phyloP scores from a whole-genome alignment of 23 tunicate genomes.

The Oikopleura albicans region DNA sequence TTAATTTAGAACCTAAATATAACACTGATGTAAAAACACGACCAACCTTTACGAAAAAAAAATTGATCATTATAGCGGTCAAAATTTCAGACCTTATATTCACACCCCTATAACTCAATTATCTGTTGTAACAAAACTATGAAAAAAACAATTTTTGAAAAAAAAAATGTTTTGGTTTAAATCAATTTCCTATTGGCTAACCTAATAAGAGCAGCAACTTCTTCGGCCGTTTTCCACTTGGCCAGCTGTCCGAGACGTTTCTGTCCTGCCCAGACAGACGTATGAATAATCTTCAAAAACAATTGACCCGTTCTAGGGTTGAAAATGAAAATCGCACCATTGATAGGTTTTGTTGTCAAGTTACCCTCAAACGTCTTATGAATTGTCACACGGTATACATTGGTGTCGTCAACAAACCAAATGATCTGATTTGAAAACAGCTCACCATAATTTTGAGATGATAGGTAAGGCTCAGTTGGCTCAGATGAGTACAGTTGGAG shows the following conservation, averaged over 20 bases:
- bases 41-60: no score
- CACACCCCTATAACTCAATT: no score
- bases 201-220: slow-evolving; percentile 94
- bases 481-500: slow-evolving; percentile 87
- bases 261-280: slow-evolving; percentile 99
- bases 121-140: no score
- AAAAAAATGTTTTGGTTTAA: no score
- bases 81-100: no score
- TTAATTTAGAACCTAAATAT: neutral
- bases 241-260: slow-evolving; percentile 98
- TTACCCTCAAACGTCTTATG: slow-evolving; percentile 99
- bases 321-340: slow-evolving; percentile 97
- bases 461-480: slow-evolving; percentile 94
- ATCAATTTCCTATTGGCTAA: no score
- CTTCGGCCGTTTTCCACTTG: slow-evolving; percentile 99
- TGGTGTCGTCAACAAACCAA: slow-evolving; percentile 98
- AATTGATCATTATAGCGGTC: no score
- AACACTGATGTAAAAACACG: no score
- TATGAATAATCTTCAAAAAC: slow-evolving; percentile 93
- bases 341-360: slow-evolving; percentile 95
- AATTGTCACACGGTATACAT: slow-evolving; percentile 95
- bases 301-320: slow-evolving; percentile 97
- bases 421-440: slow-evolving; percentile 95
- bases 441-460: slow-evolving; percentile 97
- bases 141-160: no score